These are phyloP conservation scores for Anseranas semipalmata DNA, from an alignment of 2,113 vertebrate species.

Conservation along the genomic window DNA sequence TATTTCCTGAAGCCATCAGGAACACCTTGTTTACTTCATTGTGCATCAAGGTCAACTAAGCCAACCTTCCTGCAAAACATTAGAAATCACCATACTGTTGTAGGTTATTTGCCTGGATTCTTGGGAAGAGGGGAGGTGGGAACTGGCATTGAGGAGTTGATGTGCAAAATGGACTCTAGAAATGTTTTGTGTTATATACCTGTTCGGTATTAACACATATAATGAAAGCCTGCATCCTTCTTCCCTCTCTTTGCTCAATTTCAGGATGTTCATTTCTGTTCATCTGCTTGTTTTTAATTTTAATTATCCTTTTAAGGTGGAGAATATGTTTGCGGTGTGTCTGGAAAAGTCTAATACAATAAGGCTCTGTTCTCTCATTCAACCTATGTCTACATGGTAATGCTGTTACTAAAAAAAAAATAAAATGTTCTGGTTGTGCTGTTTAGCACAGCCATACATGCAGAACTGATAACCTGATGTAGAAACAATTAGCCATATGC, in stretches of 20 bases:
- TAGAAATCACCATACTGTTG: background rate
- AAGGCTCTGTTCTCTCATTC: background rate
- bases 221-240: background rate
- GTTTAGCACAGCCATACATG: background rate
- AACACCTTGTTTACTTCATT: background rate
- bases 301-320: background rate
- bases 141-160: background rate
- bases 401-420: background rate
- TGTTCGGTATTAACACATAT: background rate
- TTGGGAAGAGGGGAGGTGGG: background rate
- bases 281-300: background rate
- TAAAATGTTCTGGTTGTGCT: background rate
- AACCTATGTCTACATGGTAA: background rate
- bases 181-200: background rate
- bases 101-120: background rate
- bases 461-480: background rate
- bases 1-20: background rate
- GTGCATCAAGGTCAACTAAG: background rate
- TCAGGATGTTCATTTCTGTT: background rate
- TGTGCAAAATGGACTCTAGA: background rate
- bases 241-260: background rate
- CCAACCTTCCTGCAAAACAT: background rate
- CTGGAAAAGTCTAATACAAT: background rate
- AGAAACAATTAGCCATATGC: background rate
- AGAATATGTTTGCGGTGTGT: background rate